Conservation (phyloP, 2,797 vertebrate species). For the Monodelphis domestica region DNA sequence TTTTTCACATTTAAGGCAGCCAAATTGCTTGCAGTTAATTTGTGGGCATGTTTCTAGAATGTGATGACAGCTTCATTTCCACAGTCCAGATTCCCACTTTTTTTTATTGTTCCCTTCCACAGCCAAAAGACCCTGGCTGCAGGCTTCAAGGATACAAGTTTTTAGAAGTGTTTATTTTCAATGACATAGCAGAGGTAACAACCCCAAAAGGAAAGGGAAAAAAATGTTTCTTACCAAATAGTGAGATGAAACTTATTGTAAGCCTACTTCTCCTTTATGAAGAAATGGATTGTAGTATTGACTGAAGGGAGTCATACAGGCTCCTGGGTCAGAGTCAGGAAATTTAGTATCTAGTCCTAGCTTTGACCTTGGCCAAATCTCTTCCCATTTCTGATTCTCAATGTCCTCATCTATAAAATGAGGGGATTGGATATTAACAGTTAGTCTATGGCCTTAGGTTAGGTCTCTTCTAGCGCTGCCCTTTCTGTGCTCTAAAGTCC, state of each 20-base stretch:
- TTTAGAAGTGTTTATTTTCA: neutral
- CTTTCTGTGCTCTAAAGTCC: neutral
- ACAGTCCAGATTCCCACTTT: neutral
- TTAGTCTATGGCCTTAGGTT: too few relatives aligned
- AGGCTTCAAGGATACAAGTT: neutral
- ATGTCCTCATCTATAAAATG: neutral
- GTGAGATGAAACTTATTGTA: neutral
- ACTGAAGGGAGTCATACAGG: neutral
- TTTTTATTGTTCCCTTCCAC: neutral
- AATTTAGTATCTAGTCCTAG: neutral
- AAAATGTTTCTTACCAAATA: neutral
- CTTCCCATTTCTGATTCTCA: neutral
- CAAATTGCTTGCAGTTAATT: neutral
- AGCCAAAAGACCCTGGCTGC: neutral
- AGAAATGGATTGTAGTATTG: neutral
- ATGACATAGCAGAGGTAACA: neutral
- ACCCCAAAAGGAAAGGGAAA: neutral
- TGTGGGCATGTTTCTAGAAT: neutral
- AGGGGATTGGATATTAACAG: neutral
- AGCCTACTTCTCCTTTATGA: neutral
- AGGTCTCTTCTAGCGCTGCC: neutral
- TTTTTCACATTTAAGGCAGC: neutral
- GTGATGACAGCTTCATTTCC: neutral
- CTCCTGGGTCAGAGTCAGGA: neutral
- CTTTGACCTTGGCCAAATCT: neutral